phyloP scores from a whole-genome alignment of 2,888 invertebrate species.

The Hesperia comma region DNA sequence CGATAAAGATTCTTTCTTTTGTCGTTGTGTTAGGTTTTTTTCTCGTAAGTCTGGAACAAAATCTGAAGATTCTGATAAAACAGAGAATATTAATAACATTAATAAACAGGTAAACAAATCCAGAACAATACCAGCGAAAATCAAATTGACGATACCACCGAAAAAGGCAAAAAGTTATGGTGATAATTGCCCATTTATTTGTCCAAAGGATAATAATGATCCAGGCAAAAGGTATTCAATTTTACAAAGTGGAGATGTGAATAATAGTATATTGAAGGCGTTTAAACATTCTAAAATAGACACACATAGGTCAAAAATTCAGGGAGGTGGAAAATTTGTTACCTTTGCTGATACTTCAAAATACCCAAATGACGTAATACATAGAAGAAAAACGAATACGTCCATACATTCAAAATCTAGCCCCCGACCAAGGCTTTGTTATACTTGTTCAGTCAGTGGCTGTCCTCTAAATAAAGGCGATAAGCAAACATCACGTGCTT shows the following conservation, averaged over 20 bases:
- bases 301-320: not conserved
- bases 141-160: conserved; percentile 5
- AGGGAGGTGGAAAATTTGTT: not conserved
- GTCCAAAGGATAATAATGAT: conserved; percentile 38
- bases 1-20: conserved; percentile 34
- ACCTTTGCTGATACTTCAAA: conserved; percentile 18
- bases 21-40: conserved; percentile 32
- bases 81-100: not conserved
- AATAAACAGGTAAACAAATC: not conserved
- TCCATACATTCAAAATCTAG: not conserved
- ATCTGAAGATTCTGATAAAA: not conserved
- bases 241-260: conserved; percentile 36
- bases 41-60: not conserved
- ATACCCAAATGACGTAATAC: not conserved
- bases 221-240: conserved; percentile 22
- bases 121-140: not conserved
- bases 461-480: conserved; percentile 17
- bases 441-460: conserved; percentile 26
- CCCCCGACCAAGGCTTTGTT: conserved; percentile 12
- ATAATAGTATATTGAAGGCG: not conserved
- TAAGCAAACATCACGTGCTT: not conserved
- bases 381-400: not conserved
- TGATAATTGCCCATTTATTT: conserved; percentile 37
- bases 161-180: conserved; percentile 40
- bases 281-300: conserved; percentile 16